Evolutionary conservation across 2,113 vertebrate genomes (phyloP), one percentile per base, ranked within the genome.

Genomic region (Columba livia): DNA sequence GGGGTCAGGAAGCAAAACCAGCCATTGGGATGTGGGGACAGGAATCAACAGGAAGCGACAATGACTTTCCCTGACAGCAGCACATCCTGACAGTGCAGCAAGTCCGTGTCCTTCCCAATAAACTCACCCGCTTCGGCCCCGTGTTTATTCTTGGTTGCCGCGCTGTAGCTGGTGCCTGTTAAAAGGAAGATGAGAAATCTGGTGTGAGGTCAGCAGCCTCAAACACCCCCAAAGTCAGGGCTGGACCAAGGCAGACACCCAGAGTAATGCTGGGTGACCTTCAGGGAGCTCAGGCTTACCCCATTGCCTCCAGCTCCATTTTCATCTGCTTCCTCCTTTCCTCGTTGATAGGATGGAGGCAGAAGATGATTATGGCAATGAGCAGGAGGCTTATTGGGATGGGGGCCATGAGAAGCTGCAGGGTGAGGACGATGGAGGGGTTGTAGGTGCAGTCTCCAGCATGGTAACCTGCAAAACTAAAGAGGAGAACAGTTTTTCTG

Each of bases 401-500:
- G 0, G 98, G 97, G 7, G 97, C 97, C 94, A 98, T 98, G 87
- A 98, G 97, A 34, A 98, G 89, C 26, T 71, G 88, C 90, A 98
- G 96, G 34, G 97, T 93, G 23, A 95, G 96, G 95, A 77, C 88
- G 67, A 98, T 96, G 12, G 79, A 71, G 12, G 94, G 93, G 7
- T 96, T 96, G 65, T 96, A 95, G 5, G 28, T 64, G 95, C 98
- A 98, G 5, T 93, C 95, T 20, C 93, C 95, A 31, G 98, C 73
- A 62, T 15, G 96, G 97, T 98, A 98, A 78, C 98, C 98, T 89
- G 96, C 98, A 88, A 98, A 98, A 83, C 98, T 98, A 57, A 75
- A 28, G 64, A 72, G 36, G 11, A 44, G n/a, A 82, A 66, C 0
- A 2, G 58, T 61, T 72, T 66, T 72, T 36, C 38, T 71, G 57